Conservation (phyloP, 2,888 invertebrate genomes). For the Mimachlamys varia region DNA sequence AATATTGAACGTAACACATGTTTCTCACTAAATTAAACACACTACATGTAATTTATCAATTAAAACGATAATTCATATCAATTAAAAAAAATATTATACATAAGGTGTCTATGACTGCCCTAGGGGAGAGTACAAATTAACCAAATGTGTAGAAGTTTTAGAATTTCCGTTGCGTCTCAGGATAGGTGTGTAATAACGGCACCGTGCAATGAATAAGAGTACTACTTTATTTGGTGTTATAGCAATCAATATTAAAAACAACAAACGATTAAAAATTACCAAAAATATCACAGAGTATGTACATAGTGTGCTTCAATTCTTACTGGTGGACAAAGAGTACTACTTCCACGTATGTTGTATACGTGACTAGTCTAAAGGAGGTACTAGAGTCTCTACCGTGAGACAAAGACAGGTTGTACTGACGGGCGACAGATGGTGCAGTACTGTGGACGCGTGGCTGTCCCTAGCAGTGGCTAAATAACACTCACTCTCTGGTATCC, state of each 20-base stretch:
- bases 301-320: neutral
- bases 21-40: neutral
- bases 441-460: slow-evolving; percentile 14
- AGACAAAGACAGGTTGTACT: slow-evolving; percentile 4
- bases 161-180: neutral
- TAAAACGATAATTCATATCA: neutral
- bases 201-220: neutral
- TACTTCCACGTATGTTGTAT: neutral
- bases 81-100: neutral
- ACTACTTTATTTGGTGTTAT: neutral
- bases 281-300: neutral
- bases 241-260: too few relatives aligned
- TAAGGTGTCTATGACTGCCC: neutral
- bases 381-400: neutral
- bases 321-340: neutral
- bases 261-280: too few relatives aligned
- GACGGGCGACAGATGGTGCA: neutral
- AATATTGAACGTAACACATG: neutral
- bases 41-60: neutral
- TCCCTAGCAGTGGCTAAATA: neutral
- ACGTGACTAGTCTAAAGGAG: neutral
- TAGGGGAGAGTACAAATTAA: neutral
- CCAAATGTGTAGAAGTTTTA: neutral
- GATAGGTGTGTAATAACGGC: neutral
- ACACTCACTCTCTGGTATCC: neutral